Base-by-base conservation (phyloP, 2,888 invertebrate species). In the Leptarthrus brevirostris region DNA sequence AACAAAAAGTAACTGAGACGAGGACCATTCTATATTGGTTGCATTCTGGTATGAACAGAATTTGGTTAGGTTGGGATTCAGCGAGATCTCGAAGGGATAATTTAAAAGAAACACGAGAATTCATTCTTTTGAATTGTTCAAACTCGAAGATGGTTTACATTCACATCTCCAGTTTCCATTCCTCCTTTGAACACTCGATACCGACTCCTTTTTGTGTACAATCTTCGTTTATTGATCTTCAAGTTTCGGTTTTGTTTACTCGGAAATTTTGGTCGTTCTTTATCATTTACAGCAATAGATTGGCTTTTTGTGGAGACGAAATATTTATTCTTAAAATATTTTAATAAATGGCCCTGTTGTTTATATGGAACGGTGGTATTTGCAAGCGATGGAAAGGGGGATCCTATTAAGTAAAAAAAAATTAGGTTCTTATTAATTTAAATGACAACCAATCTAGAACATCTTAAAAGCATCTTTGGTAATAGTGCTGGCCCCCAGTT, bases 151-250 rank as follows among this genome's bases (percentile, higher is more conserved):
- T 34, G 20, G 36, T 40, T 40, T n/a, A n/a, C 12, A 12, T 40
- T 12, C n/a, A n/a, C n/a, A n/a, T n/a, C n/a, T n/a, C 12, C 40
- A 40, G 12, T 6, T 40, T 40, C 0, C 40, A 6, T 12, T 40
- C 12, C n/a, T 40, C n/a, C 36, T 20, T 20, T 12, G 22, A 58
- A 34, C 18, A 58, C 36, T 20, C 16, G 3, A 40, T 3, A 58
- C 58, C 58, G 36, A 58, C 58, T 58, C 58, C 58, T 58, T 58
- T 58, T 58, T 58, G 58, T 36, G 58, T 34, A 58, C 36, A 58
- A 58, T 58, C 58, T 34, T 34, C 58, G 36, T 58, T 34, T 58
- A 58, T 58, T 58, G 58, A 58, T 58, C 58, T 58, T 34, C 26
- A 22, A 16, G 56, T 56, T 56, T 56, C 30, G n/a, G n/a, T 26